Evolutionary conservation across 2,888 invertebrate genomes (phyloP).

Genomic region (Danaus chrysippus): DNA sequence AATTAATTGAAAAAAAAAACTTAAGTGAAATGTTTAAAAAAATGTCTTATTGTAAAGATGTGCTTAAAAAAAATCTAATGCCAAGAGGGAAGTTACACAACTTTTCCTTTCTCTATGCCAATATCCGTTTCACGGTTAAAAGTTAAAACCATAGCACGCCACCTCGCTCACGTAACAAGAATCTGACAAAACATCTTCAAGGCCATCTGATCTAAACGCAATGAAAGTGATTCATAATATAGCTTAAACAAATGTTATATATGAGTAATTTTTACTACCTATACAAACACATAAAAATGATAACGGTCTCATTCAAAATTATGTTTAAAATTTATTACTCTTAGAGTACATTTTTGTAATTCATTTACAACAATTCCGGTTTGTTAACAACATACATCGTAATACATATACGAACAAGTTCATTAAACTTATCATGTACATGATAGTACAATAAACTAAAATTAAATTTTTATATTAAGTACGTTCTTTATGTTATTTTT

Average conservation of each 20-base stretch:
- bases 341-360: background rate
- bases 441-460: background rate
- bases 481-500: background rate
- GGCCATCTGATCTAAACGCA: slow-evolving; percentile 24
- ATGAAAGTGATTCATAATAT: slow-evolving; percentile 49
- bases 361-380: background rate
- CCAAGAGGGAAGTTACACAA: background rate
- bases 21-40: no score
- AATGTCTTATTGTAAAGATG: no score
- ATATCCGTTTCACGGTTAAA: background rate
- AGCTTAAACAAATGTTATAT: slow-evolving; percentile 29
- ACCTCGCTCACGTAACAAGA: background rate
- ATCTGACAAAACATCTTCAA: slow-evolving; percentile 10
- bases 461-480: background rate
- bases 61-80: no score
- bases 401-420: background rate
- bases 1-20: no score
- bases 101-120: background rate
- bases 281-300: slow-evolving; percentile 15
- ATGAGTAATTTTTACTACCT: slow-evolving; percentile 38
- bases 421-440: slow-evolving; percentile 1
- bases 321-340: background rate
- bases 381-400: slow-evolving; percentile 5
- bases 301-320: no score
- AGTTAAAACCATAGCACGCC: background rate